Base-by-base conservation (phyloP, 2,113 vertebrate genomes). In the Chionomys nivalis region DNA sequence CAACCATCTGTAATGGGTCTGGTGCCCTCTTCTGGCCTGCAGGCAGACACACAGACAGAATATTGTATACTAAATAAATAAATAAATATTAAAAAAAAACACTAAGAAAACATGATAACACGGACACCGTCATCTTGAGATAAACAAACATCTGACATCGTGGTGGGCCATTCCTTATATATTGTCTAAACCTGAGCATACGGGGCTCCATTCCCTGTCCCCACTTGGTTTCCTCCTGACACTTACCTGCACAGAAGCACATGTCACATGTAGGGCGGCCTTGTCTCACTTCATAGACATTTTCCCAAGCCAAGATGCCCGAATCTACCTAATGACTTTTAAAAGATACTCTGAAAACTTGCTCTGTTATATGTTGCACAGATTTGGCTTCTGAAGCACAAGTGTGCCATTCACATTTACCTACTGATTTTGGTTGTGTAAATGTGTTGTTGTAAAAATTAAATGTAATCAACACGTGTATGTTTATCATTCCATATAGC, bases 401-500 rank as follows among this genome's bases (percentile, higher is more conserved):
- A 90, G 21, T 36, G 42, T 1, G 42, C 58, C 9, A 21, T 90
- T 33, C 91, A 3, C 47, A 39, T 16, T 16, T 90, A 14, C 7
- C 36, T 39, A 61, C 11, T 44, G 49, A 77, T 61, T 95, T 90
- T 92, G 44, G 28, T 93, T 95, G 13, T 94, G n/a, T 16, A 42
- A 42, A n/a, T 88, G 17, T 79, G 72, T 90, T 85, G 14, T 75
- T 76, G 14, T 73, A 36, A 42, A 90, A 86, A 44, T 91, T 73
- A 91, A 92, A 55, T 42, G 44, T 78, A 89, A 91, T 39, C 36
- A 88, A 90, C 92, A 76, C 93, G 91, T 97, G 87, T 96, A 95
- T 97, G 17, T 89, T 97, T 96, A 1, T 78, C 55, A 1, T 98
- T 49, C 96, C 96, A 90, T 96, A 94, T 97, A 99, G 99, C 99